Conservation (phyloP, 2,797 vertebrate genomes). For the Channallabes apus region DNA sequence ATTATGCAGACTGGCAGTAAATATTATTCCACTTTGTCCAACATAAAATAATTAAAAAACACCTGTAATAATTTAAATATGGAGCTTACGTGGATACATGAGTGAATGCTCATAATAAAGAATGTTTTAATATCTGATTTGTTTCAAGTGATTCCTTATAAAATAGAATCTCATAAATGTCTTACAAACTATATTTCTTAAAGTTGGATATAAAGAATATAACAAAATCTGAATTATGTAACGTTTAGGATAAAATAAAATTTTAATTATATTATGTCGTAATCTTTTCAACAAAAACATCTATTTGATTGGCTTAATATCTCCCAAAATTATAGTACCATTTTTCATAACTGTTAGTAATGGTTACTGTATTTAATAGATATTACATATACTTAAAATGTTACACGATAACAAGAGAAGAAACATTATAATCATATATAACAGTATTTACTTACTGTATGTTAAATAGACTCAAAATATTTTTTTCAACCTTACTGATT, state of each 20-base stretch:
- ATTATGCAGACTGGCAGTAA: not conserved
- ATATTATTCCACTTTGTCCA: not conserved
- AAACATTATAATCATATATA: too few relatives aligned
- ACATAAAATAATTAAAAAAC: not conserved
- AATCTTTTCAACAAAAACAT: not conserved
- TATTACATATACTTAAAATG: not conserved
- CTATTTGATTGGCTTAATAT: not conserved
- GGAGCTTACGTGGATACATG: not conserved
- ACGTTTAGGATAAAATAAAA: not conserved
- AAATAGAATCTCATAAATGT: not conserved
- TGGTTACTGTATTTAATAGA: not conserved
- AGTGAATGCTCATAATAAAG: not conserved
- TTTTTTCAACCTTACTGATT: not conserved
- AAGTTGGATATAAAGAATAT: not conserved
- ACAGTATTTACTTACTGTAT: not conserved
- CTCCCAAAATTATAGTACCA: not conserved
- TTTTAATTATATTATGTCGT: not conserved
- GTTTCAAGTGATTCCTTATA: not conserved
- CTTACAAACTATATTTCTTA: not conserved
- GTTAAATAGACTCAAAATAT: not conserved
- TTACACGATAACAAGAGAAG: not conserved
- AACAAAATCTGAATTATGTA: not conserved
- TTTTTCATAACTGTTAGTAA: not conserved
- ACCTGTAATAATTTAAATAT: not conserved
- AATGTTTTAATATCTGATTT: not conserved